A percentile compares a stretch with the other conserved stretches of the same genome.
These are phyloP conservation scores for Herpailurus yagouaroundi DNA, from an alignment of 2,113 vertebrate genomes.

Conservation along the genomic window DNA sequence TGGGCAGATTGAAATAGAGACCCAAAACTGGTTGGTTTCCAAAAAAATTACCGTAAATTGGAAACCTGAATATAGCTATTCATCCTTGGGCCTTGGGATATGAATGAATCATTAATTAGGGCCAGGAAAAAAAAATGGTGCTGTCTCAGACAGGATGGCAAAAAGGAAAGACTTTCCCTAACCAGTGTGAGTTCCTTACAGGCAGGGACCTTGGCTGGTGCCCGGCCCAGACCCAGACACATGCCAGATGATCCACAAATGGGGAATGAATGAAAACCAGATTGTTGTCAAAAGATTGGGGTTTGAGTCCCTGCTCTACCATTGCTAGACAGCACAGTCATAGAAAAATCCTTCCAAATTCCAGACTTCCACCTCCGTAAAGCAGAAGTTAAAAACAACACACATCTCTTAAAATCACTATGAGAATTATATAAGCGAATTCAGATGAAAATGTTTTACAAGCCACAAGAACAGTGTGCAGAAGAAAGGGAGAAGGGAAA, in stretches of 20 bases:
- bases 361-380: background rate
- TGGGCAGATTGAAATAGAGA: background rate
- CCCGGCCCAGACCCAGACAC: background rate
- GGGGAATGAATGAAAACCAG: background rate
- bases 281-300: background rate
- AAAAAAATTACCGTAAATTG: conserved; percentile 58
- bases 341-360: background rate
- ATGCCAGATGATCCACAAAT: background rate
- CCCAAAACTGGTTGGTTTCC: conserved; percentile 32
- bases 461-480: background rate
- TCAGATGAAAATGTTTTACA: background rate
- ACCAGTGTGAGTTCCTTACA: background rate
- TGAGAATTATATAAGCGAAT: background rate
- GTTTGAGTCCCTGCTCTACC: background rate
- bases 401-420: background rate
- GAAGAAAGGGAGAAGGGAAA: background rate
- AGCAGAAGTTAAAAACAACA: background rate
- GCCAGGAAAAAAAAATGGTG: background rate
- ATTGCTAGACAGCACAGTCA: background rate
- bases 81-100: conserved; percentile 46
- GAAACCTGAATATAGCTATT: conserved; percentile 65
- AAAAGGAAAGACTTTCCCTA: background rate
- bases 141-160: background rate
- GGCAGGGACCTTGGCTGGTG: background rate
- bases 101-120: conserved; percentile 63